These are phyloP conservation scores for Pagetopsis macropterus DNA, from an alignment of 2,797 vertebrate species.

Conservation along the genomic window DNA sequence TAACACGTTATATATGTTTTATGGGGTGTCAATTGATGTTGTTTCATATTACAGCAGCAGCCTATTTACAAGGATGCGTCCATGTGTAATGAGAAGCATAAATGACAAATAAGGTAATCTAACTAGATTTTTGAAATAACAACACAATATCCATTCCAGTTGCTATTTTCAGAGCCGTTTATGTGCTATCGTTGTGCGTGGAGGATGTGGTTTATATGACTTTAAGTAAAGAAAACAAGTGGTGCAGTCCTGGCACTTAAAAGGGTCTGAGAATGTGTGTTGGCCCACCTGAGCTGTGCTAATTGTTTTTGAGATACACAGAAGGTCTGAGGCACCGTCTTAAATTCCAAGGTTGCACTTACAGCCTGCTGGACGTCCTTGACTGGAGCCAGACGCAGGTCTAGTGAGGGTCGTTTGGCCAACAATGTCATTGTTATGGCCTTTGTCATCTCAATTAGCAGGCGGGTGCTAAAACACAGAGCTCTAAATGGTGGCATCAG, in stretches of 20 bases:
- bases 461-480: constrained; percentile 87
- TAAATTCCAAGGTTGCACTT: constrained; percentile 83
- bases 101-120: constrained; percentile 66
- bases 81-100: constrained; percentile 62
- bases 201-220: constrained; percentile 65
- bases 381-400: constrained; percentile 82
- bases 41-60: constrained; percentile 67
- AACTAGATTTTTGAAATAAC: constrained; percentile 58
- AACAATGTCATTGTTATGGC: constrained; percentile 86
- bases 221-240: constrained; percentile 70
- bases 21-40: constrained; percentile 77
- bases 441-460: constrained; percentile 88
- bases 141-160: constrained; percentile 34
- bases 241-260: constrained; percentile 63
- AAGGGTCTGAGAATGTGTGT: constrained; percentile 64
- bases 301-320: constrained; percentile 69
- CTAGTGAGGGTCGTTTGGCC: constrained; percentile 77
- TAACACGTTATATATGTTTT: constrained; percentile 82
- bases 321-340: constrained; percentile 66
- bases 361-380: constrained; percentile 76
- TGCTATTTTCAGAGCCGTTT: constrained; percentile 40
- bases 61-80: constrained; percentile 69
- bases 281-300: constrained; percentile 60
- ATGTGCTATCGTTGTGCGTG: constrained; percentile 34
- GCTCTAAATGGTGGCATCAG: constrained; percentile 79